Evolutionary conservation across 2,888 invertebrate genomes (phyloP), one percentile per base, ranked within the genome.

Genomic region (Agrotis exclamationis): DNA sequence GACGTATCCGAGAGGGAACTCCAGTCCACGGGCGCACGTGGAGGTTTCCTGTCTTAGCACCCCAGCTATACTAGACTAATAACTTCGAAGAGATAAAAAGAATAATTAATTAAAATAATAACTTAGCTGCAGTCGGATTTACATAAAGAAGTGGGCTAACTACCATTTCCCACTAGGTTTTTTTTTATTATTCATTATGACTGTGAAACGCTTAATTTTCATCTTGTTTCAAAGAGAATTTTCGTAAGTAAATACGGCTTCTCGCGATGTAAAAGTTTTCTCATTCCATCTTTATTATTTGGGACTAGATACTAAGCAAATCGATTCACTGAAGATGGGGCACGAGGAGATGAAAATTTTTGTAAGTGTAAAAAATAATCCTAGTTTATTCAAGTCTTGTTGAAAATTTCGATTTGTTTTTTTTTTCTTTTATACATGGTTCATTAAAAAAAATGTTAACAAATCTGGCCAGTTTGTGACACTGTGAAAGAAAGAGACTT

Each of bases 211-310:
- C 39, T 53, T 65, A 60, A 66, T 63, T 68, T 7, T 33, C 18
- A 39, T 57, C 22, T 11, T 51, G 13, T 56, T 24, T 33, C n/a
- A 53, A 66, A 54, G 66, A 57, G 50, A 63, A 70, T 65, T 76
- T 73, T 50, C 9, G 59, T 14, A 44, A 72, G 63, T 63, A 65
- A 74, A 78, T 59, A 70, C 56, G 3, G 47, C 63, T 66, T 51
- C 45, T 63, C 24, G 58, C 63, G 68, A 47, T 70, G 53, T 11
- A 9, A 78, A 80, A 81, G 28, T 81, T 78, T 81, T 72, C 78
- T 78, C 69, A 71, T 80, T 78, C 57, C 3, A 2, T 54, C 57
- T 58, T 69, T 74, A 73, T 63, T 68, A 69, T 77, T 68, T 47
- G 24, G n/a, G 22, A 54, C 47, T 51, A 56, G 51, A 80, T 76